Evolutionary conservation across 2,888 invertebrate genomes (phyloP), one percentile per base, ranked within the genome.

Genomic region (Leptinotarsa tumamoca): DNA sequence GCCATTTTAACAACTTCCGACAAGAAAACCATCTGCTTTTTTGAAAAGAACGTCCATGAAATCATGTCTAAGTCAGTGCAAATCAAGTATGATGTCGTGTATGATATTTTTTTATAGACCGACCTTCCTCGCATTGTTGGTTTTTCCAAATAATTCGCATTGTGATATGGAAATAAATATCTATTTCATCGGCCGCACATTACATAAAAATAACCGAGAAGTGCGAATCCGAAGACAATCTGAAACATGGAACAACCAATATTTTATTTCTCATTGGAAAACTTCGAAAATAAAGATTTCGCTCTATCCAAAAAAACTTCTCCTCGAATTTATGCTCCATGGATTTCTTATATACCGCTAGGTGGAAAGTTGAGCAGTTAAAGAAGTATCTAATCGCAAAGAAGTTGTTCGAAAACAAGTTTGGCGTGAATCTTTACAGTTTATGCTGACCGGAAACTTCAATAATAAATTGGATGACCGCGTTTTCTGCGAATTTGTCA

Each of bases 211-310:
- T 58, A 14, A 21, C 4, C 4, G 33, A 63, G 7, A 63, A 43
- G 33, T 61, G 61, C 7, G 63, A 33, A 63, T 33, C 7, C 43
- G 43, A 63, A 63, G 63, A 63, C 63, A 63, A 63, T 63, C 63
- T 27, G 43, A 43, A 63, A 33, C 63, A n/a, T 43, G 21, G 58
- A 23, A 49, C 27, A 17, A 14, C 49, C 21, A 21, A 58, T 58
- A 58, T 58, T 58, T 70, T 49, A 70, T 56, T 50, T 21, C 21
- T 70, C 70, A 70, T 70, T 58, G 43, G 70, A 58, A 61, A 70
- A 70, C 49, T 70, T 70, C n/a, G 21, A 21, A 70, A 43, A 58
- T 70, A 70, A 70, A 70, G 63, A 63, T 63, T 63, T 43, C 63
- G 18, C 63, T 33, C 33, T 43, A 33, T 43, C 63, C 33, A 27